Percentiles rank a stretch among this genome's conserved stretches.
Conservation (phyloP, 2,113 vertebrate species). For the Struthio camelus region DNA sequence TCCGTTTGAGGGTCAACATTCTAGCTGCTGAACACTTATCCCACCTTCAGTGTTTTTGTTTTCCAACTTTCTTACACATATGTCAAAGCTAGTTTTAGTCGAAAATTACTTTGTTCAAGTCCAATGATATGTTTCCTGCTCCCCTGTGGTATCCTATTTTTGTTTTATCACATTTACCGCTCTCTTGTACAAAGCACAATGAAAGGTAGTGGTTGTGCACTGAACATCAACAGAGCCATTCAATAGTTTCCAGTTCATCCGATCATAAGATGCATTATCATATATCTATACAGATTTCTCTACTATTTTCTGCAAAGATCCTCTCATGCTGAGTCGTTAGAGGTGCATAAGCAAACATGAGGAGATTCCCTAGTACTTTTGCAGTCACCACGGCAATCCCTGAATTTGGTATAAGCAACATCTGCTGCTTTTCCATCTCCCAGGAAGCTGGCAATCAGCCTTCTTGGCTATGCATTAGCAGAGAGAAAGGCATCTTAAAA, state of each 20-base stretch:
- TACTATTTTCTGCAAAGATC: background rate
- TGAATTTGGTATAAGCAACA: background rate
- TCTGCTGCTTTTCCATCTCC: background rate
- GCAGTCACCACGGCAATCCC: background rate
- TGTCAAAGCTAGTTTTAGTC: background rate
- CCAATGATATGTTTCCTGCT: background rate
- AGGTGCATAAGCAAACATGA: background rate
- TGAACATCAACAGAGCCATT: background rate
- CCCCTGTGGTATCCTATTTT: background rate
- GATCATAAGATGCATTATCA: background rate
- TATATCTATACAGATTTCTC: background rate
- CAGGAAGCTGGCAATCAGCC: background rate
- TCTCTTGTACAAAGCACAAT: background rate
- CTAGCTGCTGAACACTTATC: background rate
- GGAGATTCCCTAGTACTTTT: background rate
- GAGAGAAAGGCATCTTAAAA: background rate
- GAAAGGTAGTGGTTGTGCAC: background rate
- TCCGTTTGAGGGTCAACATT: background rate
- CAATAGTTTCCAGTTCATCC: background rate
- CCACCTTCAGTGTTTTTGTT: background rate
- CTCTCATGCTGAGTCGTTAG: background rate
- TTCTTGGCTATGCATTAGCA: background rate
- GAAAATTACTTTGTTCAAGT: background rate
- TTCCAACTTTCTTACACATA: background rate
- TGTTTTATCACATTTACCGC: background rate